These are phyloP conservation scores for Ursus arctos DNA, from an alignment of 2,113 vertebrate genomes.

Conservation along the genomic window DNA sequence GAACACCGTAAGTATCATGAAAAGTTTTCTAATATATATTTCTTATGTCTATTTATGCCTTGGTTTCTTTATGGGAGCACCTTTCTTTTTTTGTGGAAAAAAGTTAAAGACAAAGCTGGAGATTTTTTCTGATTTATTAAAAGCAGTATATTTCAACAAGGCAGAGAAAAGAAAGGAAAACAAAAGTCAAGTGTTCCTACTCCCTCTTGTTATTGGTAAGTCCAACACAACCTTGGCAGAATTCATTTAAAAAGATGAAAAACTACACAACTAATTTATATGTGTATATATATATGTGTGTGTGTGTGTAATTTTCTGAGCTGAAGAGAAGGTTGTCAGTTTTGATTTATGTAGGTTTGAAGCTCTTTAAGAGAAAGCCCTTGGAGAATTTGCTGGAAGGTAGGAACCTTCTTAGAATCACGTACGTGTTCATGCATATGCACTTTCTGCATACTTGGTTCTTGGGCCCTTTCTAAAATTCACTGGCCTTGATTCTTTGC, in stretches of 20 bases:
- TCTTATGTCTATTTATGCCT: not conserved
- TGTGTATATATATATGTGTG: not conserved
- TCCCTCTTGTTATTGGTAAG: not conserved
- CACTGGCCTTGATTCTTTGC: not conserved
- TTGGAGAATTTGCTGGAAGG: not conserved
- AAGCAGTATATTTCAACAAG: not conserved
- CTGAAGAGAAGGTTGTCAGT: not conserved
- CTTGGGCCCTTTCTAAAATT: not conserved
- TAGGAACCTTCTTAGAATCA: not conserved
- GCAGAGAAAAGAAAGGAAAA: not conserved
- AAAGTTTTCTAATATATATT: not conserved
- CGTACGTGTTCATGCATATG: not conserved
- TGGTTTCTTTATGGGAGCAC: not conserved
- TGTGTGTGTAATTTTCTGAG: not conserved
- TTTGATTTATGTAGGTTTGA: not conserved
- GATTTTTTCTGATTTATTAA: conserved; percentile 6
- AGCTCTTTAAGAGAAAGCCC: not conserved
- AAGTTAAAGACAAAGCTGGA: not conserved
- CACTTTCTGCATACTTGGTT: not conserved
- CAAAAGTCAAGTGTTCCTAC: not conserved
- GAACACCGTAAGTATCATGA: rapidly evolving
- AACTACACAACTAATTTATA: not conserved
- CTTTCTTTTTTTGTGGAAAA: not conserved
- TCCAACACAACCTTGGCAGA: not conserved
- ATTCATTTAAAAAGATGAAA: not conserved